Evolutionary conservation across 2,113 vertebrate species (phyloP).

Genomic region (Rhinopomastus cyanomelas): DNA sequence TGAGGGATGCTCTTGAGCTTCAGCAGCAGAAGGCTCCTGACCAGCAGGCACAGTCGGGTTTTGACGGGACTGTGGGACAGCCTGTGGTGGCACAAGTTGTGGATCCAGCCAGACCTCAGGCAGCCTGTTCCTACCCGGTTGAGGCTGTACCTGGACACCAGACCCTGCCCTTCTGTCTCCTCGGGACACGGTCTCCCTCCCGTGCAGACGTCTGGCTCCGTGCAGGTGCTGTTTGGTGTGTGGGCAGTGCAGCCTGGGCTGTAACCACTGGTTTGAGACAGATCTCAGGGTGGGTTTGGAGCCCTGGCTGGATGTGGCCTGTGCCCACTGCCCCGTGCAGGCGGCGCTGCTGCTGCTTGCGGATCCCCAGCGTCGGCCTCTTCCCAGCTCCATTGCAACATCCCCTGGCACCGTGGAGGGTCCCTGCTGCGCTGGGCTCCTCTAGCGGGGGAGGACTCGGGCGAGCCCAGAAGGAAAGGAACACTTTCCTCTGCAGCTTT

Average conservation of each 20-base stretch:
- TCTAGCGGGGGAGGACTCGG: background rate
- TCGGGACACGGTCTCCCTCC: background rate
- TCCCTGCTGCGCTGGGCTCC: background rate
- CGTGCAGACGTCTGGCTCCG: background rate
- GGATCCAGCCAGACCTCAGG: background rate
- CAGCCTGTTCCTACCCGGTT: background rate
- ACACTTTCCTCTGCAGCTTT: background rate
- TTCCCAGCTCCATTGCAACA: background rate
- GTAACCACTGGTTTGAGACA: background rate
- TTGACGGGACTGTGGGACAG: rapidly evolving
- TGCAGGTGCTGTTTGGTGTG: rapidly evolving
- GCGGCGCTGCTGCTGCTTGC: background rate
- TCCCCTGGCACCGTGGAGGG: constrained; percentile 6
- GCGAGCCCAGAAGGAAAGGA: background rate
- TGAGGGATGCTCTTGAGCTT: background rate
- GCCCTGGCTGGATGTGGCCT: background rate
- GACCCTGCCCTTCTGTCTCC: background rate
- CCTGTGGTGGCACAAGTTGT: background rate
- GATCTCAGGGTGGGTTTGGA: background rate
- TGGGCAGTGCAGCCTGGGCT: background rate
- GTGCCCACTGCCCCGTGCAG: background rate
- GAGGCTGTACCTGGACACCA: background rate
- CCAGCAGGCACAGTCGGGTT: background rate
- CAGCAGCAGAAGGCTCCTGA: background rate
- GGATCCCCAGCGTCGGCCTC: background rate